Conservation (phyloP, 2,888 invertebrate genomes). For the Tenodera sinensis region DNA sequence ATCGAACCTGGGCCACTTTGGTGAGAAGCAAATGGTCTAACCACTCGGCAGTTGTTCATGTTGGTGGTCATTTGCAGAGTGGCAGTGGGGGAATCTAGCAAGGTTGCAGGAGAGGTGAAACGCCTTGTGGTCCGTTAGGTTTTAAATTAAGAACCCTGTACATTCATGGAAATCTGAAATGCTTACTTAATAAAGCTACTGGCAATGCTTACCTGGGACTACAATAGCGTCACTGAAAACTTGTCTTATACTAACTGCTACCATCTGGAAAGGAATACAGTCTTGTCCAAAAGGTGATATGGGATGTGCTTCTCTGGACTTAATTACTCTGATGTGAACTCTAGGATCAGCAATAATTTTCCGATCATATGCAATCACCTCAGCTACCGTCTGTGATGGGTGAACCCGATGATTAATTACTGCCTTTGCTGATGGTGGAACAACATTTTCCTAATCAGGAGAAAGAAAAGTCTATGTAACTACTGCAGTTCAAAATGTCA, state of each 20-base stretch:
- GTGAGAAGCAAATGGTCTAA: too few relatives aligned
- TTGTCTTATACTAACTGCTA: conserved; percentile 45
- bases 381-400: conserved; percentile 45
- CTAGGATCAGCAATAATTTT: conserved; percentile 40
- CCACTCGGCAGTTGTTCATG: too few relatives aligned
- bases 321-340: conserved; percentile 38
- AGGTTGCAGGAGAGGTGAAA: too few relatives aligned
- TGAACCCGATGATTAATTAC: conserved; percentile 49
- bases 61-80: too few relatives aligned
- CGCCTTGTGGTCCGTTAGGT: too few relatives aligned
- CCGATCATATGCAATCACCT: conserved; percentile 41
- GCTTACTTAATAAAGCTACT: too few relatives aligned
- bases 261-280: conserved; percentile 44
- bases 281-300: conserved; percentile 44
- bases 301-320: conserved; percentile 41
- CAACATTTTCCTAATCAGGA: conserved; percentile 41
- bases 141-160: too few relatives aligned
- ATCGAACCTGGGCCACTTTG: too few relatives aligned
- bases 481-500: too few relatives aligned
- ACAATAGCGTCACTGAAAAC: conserved; percentile 44
- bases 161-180: too few relatives aligned
- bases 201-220: conserved; percentile 43
- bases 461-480: neutral
- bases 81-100: too few relatives aligned
- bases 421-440: conserved; percentile 46